phyloP scores from a whole-genome alignment of 2,888 invertebrate species.

The Molorchus minor region DNA sequence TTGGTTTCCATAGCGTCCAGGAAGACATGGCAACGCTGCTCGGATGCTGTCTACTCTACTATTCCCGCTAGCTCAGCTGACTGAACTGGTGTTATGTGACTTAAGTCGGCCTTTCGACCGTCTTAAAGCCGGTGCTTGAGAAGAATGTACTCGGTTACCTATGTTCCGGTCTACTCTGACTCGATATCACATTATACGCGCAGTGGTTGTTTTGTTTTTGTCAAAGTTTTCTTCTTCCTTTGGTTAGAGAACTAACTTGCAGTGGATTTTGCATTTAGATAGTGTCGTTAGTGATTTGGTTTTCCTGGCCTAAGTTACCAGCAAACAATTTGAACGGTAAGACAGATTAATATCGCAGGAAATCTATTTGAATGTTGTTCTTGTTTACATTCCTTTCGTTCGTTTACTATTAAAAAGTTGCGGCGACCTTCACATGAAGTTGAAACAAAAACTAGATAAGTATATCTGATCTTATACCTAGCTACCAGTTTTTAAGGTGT shows the following conservation, averaged over 20 bases:
- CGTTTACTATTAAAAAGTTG: too few relatives aligned
- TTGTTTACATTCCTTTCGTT: too few relatives aligned
- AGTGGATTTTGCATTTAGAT: constrained; percentile 7
- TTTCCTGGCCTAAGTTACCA: background rate
- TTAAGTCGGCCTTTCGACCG: constrained; percentile 37
- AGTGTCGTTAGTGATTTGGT: background rate
- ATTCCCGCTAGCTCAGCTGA: constrained; percentile 36
- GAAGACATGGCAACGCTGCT: constrained; percentile 23
- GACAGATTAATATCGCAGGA: too few relatives aligned
- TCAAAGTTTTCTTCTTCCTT: background rate
- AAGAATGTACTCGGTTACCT: constrained; percentile 26
- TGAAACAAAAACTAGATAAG: too few relatives aligned
- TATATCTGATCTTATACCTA: too few relatives aligned
- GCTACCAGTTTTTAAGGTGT: too few relatives aligned
- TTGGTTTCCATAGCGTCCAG: too few relatives aligned
- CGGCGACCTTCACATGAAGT: too few relatives aligned
- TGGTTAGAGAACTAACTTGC: constrained; percentile 5
- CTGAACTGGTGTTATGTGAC: constrained; percentile 28
- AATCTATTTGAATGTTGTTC: too few relatives aligned
- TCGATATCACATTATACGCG: constrained; percentile 20
- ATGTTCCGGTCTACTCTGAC: constrained; percentile 29
- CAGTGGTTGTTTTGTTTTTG: constrained; percentile 21
- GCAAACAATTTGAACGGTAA: background rate
- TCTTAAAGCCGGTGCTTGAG: constrained; percentile 25
- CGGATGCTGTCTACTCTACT: constrained; percentile 12